These are phyloP conservation scores for Paramisgurnus dabryanus DNA, from an alignment of 2,113 vertebrate species.

Conservation along the genomic window DNA sequence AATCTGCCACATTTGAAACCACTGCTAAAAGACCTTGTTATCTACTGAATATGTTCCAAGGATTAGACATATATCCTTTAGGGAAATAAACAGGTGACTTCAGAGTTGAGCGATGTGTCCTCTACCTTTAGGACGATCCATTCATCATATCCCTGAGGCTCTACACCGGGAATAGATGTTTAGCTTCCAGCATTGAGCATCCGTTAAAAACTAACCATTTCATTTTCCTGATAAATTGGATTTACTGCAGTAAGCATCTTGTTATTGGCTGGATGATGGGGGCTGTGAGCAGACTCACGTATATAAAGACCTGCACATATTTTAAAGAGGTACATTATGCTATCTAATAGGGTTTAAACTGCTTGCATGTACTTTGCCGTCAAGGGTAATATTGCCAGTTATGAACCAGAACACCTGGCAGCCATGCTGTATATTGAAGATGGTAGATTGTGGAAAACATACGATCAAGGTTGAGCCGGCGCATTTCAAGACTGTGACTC, in stretches of 20 bases:
- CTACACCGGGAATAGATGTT: constrained; percentile 47
- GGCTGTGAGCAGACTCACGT: not conserved
- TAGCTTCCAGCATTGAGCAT: constrained; percentile 54
- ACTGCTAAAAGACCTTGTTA: constrained; percentile 58
- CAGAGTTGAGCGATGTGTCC: constrained; percentile 69
- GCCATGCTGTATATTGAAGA: not conserved
- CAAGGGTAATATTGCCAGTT: not conserved
- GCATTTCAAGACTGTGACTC: constrained; percentile 7
- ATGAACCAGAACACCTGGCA: not conserved
- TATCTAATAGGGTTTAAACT: not conserved
- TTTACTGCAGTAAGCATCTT: constrained; percentile 1
- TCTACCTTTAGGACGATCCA: constrained; percentile 74
- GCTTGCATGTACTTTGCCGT: not conserved
- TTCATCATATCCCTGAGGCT: constrained; percentile 75
- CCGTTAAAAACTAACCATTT: constrained; percentile 52
- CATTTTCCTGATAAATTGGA: constrained; percentile 1
- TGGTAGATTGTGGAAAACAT: not conserved
- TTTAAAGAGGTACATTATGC: not conserved
- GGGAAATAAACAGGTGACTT: constrained; percentile 67
- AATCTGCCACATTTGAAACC: constrained; percentile 24
- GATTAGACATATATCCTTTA: constrained; percentile 65
- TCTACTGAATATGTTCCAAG: constrained; percentile 62
- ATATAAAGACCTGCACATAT: not conserved
- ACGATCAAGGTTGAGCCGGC: not conserved
- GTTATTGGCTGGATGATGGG: not conserved